phyloP scores from a whole-genome alignment of 2,888 invertebrate species.

The Meloe dianella region DNA sequence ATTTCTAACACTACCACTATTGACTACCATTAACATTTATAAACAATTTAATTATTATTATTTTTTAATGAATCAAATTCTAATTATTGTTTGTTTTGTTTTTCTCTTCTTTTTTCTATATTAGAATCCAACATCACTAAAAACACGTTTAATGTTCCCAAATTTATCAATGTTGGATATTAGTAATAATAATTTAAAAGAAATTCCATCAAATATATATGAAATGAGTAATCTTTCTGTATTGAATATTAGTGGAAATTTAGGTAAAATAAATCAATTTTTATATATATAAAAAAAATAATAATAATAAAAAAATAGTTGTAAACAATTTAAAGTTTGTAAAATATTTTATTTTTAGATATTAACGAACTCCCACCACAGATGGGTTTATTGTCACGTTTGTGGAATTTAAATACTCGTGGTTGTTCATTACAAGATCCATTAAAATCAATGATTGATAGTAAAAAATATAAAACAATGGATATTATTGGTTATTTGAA shows the following conservation, averaged over 20 bases:
- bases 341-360: slow-evolving; percentile 62
- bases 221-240: slow-evolving; percentile 90
- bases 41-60: too few species aligned
- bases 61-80: too few species aligned
- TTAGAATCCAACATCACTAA: slow-evolving; percentile 62
- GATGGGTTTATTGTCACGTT: slow-evolving; percentile 89
- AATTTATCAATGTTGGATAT: slow-evolving; percentile 94
- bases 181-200: slow-evolving; percentile 81
- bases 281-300: too few species aligned
- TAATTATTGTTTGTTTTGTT: neutral
- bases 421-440: slow-evolving; percentile 91
- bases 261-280: slow-evolving; percentile 58
- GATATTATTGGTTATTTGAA: slow-evolving; percentile 94
- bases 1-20: too few species aligned
- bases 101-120: neutral
- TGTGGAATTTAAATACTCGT: slow-evolving; percentile 94
- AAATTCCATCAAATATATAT: slow-evolving; percentile 83
- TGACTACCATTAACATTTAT: too few species aligned
- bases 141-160: slow-evolving; percentile 84
- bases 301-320: too few species aligned
- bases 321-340: too few species aligned
- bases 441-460: slow-evolving; percentile 86
- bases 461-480: slow-evolving; percentile 93
- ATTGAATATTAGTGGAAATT: slow-evolving; percentile 87
- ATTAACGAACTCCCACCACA: slow-evolving; percentile 90